Evolutionary conservation across 2,797 vertebrate species (phyloP), one percentile per base, ranked within the genome.

Genomic region (Lithobates pipiens): DNA sequence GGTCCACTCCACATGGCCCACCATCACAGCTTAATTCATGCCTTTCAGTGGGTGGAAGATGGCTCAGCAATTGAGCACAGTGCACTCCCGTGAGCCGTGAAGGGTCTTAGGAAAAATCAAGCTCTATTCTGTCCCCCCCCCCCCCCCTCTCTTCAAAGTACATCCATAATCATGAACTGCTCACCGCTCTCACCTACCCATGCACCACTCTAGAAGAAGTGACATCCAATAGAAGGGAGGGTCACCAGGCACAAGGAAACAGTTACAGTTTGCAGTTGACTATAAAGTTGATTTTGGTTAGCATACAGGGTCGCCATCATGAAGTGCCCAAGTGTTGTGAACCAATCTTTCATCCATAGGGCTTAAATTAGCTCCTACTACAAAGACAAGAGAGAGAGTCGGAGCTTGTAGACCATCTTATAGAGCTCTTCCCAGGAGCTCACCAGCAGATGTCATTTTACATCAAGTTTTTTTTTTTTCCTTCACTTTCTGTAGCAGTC

Each of bases 111-210:
- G 34, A 82, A 54, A 36, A 86, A 82, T 86, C 73, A 77, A 21
- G 1, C 65, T 77, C 72, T 71, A 63, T 71, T 81, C 84, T 76
- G 73, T 69, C 73, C 73, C 68, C 65, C 71, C 27, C 8, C 7
- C 39, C 34, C 34, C 34, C 34, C 34, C 34, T 3, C 54, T 71
- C 5, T 77, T 54, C 50, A 54, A 15, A 54, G 46, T 13, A 21
- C 74, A 50, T 77, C 61, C 75, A 82, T 73, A 67, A 77, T 86
- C 50, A 73, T 61, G 70, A 71, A 15, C 73, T 86, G 78, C 32
- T 70, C 77, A 15, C 73, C 82, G 78, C 32, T 70, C 71, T 69
- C 85, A 77, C 72, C 78, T 75, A 70, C 63, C 80, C 39, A 76
- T 23, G 21, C 67, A 81, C 11, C 85, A 77, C 27, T 46, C 74